Evolutionary conservation across 2,797 vertebrate species (phyloP).

Genomic region (Hylomyscus alleni): DNA sequence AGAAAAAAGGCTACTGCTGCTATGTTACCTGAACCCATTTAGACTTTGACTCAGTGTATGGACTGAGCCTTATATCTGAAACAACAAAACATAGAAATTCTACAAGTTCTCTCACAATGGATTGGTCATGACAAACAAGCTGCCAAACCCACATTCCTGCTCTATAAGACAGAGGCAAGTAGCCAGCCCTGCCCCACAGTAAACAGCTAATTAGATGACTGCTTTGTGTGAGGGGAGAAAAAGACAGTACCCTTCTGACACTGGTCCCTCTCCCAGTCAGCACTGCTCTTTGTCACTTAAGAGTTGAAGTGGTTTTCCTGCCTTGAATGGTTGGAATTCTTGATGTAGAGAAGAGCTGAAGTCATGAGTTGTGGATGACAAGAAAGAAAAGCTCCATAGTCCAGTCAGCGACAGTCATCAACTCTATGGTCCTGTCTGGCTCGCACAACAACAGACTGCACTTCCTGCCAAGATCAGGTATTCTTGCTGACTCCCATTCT

Average conservation of each 20-base stretch:
- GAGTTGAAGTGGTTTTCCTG: constrained; percentile 63
- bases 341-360: not conserved
- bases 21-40: constrained; percentile 53
- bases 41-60: not conserved
- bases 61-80: not conserved
- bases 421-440: not conserved
- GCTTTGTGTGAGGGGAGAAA: not conserved
- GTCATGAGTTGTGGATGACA: not conserved
- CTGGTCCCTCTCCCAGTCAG: not conserved
- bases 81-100: not conserved
- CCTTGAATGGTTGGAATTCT: constrained; percentile 70
- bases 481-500: not conserved
- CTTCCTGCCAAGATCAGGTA: fast-evolving
- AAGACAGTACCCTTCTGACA: fast-evolving
- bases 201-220: not conserved
- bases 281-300: not conserved
- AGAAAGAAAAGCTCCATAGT: not conserved
- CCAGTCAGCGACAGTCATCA: not conserved
- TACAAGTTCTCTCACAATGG: not conserved
- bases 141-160: not conserved
- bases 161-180: not conserved
- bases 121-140: not conserved
- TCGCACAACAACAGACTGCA: not conserved
- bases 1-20: constrained; percentile 69
- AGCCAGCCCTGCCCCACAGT: not conserved